Percentiles rank a stretch among this genome's conserved stretches.
These are phyloP conservation scores for Lathamus discolor DNA, from an alignment of 2,113 vertebrate species.

Conservation along the genomic window DNA sequence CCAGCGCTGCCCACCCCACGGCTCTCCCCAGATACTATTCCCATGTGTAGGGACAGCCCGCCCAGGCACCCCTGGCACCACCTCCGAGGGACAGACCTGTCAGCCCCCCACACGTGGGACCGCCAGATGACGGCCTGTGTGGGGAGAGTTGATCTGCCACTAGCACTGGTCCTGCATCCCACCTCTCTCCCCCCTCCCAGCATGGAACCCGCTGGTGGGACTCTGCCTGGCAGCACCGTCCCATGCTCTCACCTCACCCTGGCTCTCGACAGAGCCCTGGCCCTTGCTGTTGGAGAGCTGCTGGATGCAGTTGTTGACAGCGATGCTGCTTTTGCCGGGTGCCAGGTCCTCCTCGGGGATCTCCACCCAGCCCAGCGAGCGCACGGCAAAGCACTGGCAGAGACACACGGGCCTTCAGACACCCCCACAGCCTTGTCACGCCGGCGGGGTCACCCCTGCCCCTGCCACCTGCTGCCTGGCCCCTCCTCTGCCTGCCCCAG, in stretches of 20 bases:
- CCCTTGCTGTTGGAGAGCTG: slow-evolving; percentile 88
- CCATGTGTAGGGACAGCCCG: not conserved
- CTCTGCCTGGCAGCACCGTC: not conserved
- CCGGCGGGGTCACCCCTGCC: not conserved
- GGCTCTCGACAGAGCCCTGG: slow-evolving; percentile 75
- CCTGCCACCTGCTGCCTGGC: not conserved
- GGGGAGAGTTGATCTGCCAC: not conserved
- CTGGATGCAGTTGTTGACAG: slow-evolving; percentile 95
- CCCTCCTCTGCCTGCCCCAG: not conserved
- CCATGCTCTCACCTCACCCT: slow-evolving; percentile 83
- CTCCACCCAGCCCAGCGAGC: slow-evolving; percentile 95
- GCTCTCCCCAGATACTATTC: not conserved
- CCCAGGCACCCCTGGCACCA: not conserved
- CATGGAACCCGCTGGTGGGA: rapidly evolving
- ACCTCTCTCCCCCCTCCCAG: not conserved
- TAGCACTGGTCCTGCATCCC: not conserved
- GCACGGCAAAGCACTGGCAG: slow-evolving; percentile 89
- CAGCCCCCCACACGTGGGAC: not conserved
- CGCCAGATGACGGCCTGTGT: rapidly evolving
- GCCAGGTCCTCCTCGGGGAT: slow-evolving; percentile 94
- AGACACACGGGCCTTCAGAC: not conserved
- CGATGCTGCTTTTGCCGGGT: slow-evolving; percentile 94
- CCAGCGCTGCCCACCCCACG: not conserved
- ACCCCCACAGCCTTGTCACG: rapidly evolving
- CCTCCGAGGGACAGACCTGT: not conserved